Evolutionary conservation across 1,140 invertebrate genomes (phyloP).

Genomic region (Ctenoplectra terminalis): DNA sequence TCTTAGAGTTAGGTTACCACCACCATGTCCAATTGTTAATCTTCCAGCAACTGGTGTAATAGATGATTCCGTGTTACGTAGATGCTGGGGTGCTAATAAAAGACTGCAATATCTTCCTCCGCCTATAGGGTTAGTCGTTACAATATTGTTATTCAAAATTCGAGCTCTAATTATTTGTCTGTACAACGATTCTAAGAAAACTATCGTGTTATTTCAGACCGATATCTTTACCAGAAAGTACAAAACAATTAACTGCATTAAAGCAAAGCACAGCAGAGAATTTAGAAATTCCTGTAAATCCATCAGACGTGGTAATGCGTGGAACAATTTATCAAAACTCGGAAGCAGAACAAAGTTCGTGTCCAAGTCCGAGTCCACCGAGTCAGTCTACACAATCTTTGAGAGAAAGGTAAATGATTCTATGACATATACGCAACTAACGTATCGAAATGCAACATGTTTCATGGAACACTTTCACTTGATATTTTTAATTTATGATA

Average conservation of each 20-base stretch:
- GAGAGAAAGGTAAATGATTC: constrained; percentile 76
- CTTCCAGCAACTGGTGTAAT: constrained; percentile 84
- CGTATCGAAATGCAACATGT: not conserved
- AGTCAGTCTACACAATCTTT: constrained; percentile 77
- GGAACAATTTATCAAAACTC: constrained; percentile 78
- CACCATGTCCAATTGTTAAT: constrained; percentile 87
- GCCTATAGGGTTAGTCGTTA: constrained; percentile 73
- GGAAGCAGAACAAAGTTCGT: constrained; percentile 75
- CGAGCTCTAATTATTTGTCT: not conserved
- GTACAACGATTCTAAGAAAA: not conserved
- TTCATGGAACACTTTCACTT: not conserved
- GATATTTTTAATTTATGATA: constrained; percentile 43
- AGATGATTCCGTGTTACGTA: constrained; percentile 82
- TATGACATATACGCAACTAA: not conserved
- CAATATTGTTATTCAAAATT: not conserved
- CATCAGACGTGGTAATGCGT: constrained; percentile 77
- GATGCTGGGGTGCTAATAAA: constrained; percentile 83
- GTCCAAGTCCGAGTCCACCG: constrained; percentile 69
- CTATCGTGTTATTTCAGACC: constrained; percentile 68
- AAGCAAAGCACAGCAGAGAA: constrained; percentile 71
- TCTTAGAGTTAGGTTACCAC: constrained; percentile 89
- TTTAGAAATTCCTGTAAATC: constrained; percentile 77
- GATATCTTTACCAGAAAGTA: constrained; percentile 76
- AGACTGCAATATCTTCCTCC: constrained; percentile 82
- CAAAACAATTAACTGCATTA: constrained; percentile 75